Conservation (phyloP, 2,888 invertebrate genomes). For the Proisotoma minuta region DNA sequence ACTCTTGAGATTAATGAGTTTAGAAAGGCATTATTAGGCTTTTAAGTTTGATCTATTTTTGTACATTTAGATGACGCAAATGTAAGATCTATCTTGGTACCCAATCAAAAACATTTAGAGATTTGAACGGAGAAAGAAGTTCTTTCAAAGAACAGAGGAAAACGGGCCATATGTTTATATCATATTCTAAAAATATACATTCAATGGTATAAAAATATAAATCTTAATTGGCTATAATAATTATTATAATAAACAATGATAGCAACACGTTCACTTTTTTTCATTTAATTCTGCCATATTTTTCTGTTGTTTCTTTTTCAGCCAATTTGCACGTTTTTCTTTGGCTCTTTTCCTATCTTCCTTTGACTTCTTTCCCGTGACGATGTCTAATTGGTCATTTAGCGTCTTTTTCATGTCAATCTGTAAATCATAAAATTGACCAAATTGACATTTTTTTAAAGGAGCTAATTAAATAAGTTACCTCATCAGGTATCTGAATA, state of each 20-base stretch:
- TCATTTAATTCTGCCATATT: constrained; percentile 26
- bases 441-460: neutral
- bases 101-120: no score
- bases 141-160: no score
- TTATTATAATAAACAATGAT: neutral
- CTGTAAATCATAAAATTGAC: constrained; percentile 10
- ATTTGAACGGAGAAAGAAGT: no score
- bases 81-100: no score
- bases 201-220: neutral
- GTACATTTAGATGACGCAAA: no score
- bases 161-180: no score
- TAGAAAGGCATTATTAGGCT: no score
- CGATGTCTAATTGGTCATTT: constrained; percentile 28
- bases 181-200: neutral
- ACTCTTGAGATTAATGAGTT: no score
- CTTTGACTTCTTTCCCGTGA: constrained; percentile 33
- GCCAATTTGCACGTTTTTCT: constrained; percentile 32
- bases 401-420: constrained; percentile 25
- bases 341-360: constrained; percentile 24
- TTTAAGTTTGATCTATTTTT: no score
- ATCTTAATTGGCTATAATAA: neutral
- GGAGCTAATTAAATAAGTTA: constrained; percentile 11
- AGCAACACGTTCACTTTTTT: neutral
- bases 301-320: constrained; percentile 27
- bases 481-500: constrained; percentile 35